Evolutionary conservation across 1,140 invertebrate genomes (phyloP).

Genomic region (Elymnias hypermnestra): DNA sequence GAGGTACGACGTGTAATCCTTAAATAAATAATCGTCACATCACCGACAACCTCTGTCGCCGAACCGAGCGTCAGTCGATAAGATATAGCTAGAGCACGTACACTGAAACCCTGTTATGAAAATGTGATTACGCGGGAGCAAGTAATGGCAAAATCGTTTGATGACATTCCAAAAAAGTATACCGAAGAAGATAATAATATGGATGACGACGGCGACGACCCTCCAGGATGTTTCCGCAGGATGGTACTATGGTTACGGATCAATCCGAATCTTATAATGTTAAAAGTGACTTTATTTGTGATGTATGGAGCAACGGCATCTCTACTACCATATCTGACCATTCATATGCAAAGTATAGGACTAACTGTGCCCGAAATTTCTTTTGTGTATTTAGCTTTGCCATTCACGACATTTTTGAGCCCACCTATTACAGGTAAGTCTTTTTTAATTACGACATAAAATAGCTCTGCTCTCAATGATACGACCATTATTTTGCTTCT

Average conservation of each 20-base stretch:
- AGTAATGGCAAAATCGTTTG: conserved; percentile 49
- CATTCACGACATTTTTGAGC: conserved; percentile 87
- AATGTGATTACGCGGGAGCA: conserved; percentile 43
- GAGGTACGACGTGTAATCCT: conserved; percentile 34
- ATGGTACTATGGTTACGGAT: conserved; percentile 71
- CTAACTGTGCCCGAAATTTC: conserved; percentile 89
- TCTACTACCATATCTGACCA: conserved; percentile 87
- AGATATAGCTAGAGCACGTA: conserved; percentile 53
- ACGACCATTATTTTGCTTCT: conserved; percentile 37
- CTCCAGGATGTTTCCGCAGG: conserved; percentile 37
- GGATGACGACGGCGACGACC: conserved; percentile 52
- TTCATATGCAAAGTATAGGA: conserved; percentile 92
- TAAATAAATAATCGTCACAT: conserved; percentile 62
- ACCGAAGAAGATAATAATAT: conserved; percentile 52
- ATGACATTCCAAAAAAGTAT: conserved; percentile 56
- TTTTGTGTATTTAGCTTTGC: conserved; percentile 88
- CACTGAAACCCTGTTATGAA: conserved; percentile 37
- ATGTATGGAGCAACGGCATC: conserved; percentile 89
- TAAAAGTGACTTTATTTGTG: conserved; percentile 87
- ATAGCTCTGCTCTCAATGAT: conserved; percentile 1
- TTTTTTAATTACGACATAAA: conserved; percentile 3
- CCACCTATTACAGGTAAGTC: conserved; percentile 85
- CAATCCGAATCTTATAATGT: conserved; percentile 84
- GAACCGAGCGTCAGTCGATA: conserved; percentile 64
- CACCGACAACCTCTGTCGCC: conserved; percentile 35